Evolutionary conservation across 1,140 invertebrate species (phyloP), one percentile per base, ranked within the genome.

Genomic region (Holotrichia oblita): DNA sequence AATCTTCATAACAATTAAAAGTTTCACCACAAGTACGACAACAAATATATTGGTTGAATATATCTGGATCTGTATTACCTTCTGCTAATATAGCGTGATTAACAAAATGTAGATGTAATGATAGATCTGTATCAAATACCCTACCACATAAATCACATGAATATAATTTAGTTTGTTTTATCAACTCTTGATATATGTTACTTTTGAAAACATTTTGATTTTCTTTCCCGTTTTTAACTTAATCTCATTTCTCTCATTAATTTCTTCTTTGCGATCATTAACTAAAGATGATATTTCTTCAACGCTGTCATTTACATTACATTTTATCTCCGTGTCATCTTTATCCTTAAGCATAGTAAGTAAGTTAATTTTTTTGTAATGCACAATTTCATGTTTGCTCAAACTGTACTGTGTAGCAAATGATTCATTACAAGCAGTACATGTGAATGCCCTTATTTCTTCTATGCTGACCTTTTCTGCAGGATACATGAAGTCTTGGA

Each of bases 31-130:
- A 79, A 40, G 14, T 24, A 10, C 64, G 40, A 41, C 78, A 79
- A 76, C 64, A 76, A 34, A 76, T 55, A 76, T 76, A 76, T 34
- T 76, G 75, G 17, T 76, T 27, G 42, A 76, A 76, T 27, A 76
- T 76, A 55, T 76, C 44, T 0, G 75, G 75, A n/a, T 55, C 44
- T 9, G 75, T 76, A 27, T 76, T 42, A 55, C 75, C 20, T 40
- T 48, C 42, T 8, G 40, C 42, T 42, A 74, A 27, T 48, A 77
- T 24, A 14, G 75, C 61, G 73, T 79, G 78, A 59, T 77, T 72
- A 12, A 79, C 12, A 73, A 79, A 79, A 73, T 79, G 78, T 44
- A 79, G 12, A 34, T 59, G 76, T 40, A 79, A n/a, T 12, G 42
- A 24, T 24, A 74, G 69, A 40, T 34, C 12, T 20, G 61, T 41